Percentiles rank a stretch among this genome's conserved stretches.
Conservation (phyloP, 2,888 invertebrate species). For the Drosophila paranaensis region DNA sequence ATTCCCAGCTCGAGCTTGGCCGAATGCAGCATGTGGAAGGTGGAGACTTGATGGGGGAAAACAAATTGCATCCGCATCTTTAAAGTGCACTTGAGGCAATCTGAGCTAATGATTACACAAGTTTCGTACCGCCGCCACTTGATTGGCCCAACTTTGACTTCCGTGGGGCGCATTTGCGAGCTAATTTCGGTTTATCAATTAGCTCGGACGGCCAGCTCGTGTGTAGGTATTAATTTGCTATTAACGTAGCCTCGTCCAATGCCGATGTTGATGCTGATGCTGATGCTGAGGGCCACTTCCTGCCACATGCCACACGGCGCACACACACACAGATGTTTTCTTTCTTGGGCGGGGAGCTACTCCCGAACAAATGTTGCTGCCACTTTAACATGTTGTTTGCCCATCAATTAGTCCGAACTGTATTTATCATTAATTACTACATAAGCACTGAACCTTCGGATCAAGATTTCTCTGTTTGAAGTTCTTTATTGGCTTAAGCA, state of each 20-base stretch:
- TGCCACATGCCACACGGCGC: conserved; percentile 53
- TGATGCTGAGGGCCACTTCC: conserved; percentile 35
- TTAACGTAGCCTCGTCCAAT: conserved; percentile 38
- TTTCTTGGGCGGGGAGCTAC: conserved; percentile 20
- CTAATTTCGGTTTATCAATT: conserved; percentile 59
- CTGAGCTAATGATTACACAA: conserved; percentile 33
- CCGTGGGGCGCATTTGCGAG: conserved; percentile 53
- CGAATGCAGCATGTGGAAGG: conserved; percentile 35
- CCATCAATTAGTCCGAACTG: conserved; percentile 66
- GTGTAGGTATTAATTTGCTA: conserved; percentile 48
- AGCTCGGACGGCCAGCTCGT: conserved; percentile 30
- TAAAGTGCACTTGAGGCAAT: conserved; percentile 39
- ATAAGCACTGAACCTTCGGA: conserved; percentile 5
- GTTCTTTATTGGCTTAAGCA: conserved; percentile 31
- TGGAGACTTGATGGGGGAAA: conserved; percentile 13
- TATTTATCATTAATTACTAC: conserved; percentile 67
- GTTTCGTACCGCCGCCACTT: conserved; percentile 23
- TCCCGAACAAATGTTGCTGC: conserved; percentile 47
- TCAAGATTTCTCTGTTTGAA: conserved; percentile 18
- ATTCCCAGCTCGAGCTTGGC: conserved; percentile 24
- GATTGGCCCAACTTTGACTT: conserved; percentile 31
- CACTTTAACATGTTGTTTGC: conserved; percentile 44
- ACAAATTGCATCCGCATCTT: conserved; percentile 39
- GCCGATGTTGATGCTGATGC: conserved; percentile 3
- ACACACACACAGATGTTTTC: conserved; percentile 27